A percentile compares a stretch with the other conserved stretches of the same genome.
phyloP scores from a whole-genome alignment of 92 coral and sea anemone genomes.

The Anthopleura xanthogrammica region DNA sequence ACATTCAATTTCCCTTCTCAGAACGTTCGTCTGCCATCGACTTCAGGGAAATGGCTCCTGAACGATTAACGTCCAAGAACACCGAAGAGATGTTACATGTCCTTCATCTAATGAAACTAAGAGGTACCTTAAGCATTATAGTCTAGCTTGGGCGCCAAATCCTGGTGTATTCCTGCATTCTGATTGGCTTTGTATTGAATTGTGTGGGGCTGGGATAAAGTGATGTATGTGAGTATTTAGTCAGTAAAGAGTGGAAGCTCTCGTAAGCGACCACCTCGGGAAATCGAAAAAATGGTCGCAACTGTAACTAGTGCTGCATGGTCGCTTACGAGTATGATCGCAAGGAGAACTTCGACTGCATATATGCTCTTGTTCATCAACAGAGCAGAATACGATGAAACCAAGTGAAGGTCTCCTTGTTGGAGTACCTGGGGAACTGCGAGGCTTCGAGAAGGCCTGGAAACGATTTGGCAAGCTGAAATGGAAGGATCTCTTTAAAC shows the following conservation, averaged over 20 bases:
- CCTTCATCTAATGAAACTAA: conserved; percentile 44
- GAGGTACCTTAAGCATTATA: conserved; percentile 40
- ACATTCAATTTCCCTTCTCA: conserved; percentile 5
- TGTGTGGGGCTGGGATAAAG: too few species aligned
- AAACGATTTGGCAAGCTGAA: conserved; percentile 60
- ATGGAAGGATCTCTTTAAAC: conserved; percentile 75
- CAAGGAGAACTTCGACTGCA: neutral
- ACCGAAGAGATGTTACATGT: conserved; percentile 62
- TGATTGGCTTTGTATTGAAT: too few species aligned
- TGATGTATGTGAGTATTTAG: too few species aligned
- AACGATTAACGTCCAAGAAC: conserved; percentile 36
- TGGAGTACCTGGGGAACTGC: conserved; percentile 79
- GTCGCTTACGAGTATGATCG: too few species aligned
- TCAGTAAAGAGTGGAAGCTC: too few species aligned
- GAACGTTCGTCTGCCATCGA: conserved; percentile 65
- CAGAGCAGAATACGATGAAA: conserved; percentile 50
- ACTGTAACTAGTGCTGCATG: too few species aligned
- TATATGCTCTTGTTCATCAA: neutral
- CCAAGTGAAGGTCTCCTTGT: conserved; percentile 80
- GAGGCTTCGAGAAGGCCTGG: conserved; percentile 85
- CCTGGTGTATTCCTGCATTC: too few species aligned
- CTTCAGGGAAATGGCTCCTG: conserved; percentile 67
- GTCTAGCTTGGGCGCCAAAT: too few species aligned
- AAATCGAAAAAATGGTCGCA: too few species aligned
- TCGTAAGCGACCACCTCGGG: too few species aligned